phyloP scores from a whole-genome alignment of 2,797 vertebrate species.

The Coregonus sp. region DNA sequence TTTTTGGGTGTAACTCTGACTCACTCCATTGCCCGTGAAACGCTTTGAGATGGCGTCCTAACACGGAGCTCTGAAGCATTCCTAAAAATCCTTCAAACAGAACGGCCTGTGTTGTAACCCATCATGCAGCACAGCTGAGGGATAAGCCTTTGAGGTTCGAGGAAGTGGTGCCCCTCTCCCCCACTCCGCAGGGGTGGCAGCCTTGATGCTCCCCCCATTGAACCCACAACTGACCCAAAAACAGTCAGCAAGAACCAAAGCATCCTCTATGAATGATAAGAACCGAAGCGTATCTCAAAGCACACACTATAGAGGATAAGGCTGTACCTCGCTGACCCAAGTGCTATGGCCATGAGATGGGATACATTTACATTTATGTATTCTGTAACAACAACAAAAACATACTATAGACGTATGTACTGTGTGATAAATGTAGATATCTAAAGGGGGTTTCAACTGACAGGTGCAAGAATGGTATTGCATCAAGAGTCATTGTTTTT shows the following conservation, averaged over 20 bases:
- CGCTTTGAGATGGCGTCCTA: conserved; percentile 20
- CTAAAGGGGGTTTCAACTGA: not conserved
- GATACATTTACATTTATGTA: not conserved
- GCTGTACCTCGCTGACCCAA: not conserved
- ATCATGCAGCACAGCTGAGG: conserved; percentile 1
- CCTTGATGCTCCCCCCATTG: not conserved
- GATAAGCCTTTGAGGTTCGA: not conserved
- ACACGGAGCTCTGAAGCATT: conserved; percentile 66
- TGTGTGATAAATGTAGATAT: not conserved
- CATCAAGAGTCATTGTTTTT: not conserved
- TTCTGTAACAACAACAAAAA: not conserved
- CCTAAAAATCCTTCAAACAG: conserved; percentile 69
- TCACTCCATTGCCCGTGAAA: conserved; percentile 71
- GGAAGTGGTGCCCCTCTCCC: not conserved
- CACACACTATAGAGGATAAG: not conserved
- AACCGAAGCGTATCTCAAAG: not conserved
- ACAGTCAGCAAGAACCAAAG: not conserved
- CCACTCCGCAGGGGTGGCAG: conserved; percentile 4
- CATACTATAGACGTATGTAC: not conserved
- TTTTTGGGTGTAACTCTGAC: conserved; percentile 57
- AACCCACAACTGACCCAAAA: conserved; percentile 1
- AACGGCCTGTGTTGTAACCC: conserved; percentile 42
- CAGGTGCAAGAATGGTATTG: not conserved
- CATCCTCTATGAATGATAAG: not conserved
- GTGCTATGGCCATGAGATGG: not conserved